These are phyloP conservation scores for Anguilla japonica DNA, from an alignment of 2,113 vertebrate species.

Conservation along the genomic window DNA sequence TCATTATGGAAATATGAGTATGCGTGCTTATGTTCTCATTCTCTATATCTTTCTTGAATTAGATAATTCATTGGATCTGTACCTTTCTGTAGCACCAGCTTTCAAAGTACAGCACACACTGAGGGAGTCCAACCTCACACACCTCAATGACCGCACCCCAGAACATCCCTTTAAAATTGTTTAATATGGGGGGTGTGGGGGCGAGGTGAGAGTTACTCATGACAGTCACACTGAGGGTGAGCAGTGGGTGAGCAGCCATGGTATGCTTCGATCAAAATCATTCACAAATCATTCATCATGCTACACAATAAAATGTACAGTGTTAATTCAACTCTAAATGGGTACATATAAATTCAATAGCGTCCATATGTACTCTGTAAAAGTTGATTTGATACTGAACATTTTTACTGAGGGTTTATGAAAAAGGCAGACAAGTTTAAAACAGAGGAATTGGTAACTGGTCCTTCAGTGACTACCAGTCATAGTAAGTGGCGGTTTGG, in stretches of 20 bases:
- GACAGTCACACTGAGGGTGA: not conserved
- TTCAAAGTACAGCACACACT: not conserved
- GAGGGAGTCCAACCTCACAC: not conserved
- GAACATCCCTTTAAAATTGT: not conserved
- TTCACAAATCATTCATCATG: not conserved
- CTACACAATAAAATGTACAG: not conserved
- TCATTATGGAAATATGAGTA: no score
- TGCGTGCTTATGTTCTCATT: no score
- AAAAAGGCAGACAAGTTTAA: not conserved
- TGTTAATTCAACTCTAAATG: no score
- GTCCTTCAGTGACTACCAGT: not conserved
- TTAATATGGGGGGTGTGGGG: not conserved
- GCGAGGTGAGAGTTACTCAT: not conserved
- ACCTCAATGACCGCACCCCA: not conserved
- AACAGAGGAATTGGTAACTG: not conserved
- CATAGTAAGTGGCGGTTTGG: constrained; percentile 6
- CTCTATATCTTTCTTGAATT: no score
- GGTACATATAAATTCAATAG: no score
- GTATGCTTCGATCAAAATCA: not conserved
- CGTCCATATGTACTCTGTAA: no score
- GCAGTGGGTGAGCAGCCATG: not conserved
- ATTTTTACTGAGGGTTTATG: not conserved
- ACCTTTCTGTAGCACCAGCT: not conserved
- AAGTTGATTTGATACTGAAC: not conserved
- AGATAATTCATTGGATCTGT: not conserved